Percentiles rank a stretch among this genome's conserved stretches.
phyloP scores from a whole-genome alignment of 2,113 vertebrate species.

The Nipponia nippon region DNA sequence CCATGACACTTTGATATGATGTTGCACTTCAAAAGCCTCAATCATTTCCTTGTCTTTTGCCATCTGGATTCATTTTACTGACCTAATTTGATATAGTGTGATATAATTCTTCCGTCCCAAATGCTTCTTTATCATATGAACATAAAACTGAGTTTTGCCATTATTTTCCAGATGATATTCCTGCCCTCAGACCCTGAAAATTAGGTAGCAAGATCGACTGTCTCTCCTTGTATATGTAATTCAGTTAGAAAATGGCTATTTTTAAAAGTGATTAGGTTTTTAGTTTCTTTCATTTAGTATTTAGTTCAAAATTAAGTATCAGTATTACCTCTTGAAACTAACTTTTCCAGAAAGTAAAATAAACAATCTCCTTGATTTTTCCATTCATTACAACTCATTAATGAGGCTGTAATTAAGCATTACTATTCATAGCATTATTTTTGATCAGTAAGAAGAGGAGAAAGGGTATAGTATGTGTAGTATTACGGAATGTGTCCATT shows the following conservation, averaged over 20 bases:
- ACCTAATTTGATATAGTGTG: not conserved
- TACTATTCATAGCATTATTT: not conserved
- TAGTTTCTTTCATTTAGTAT: not conserved
- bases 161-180: not conserved
- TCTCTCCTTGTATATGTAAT: not conserved
- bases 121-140: not conserved
- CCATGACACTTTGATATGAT: not conserved
- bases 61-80: not conserved
- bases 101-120: not conserved
- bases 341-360: not conserved
- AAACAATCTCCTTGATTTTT: not conserved
- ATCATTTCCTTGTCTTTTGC: not conserved
- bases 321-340: not conserved
- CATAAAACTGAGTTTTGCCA: not conserved
- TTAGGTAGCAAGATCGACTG: not conserved
- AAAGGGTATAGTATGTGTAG: not conserved
- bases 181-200: not conserved
- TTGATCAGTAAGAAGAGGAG: not conserved
- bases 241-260: not conserved
- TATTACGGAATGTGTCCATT: not conserved
- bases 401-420: not conserved
- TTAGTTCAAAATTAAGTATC: not conserved
- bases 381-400: not conserved
- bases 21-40: not conserved
- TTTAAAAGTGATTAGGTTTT: not conserved